Percentiles rank a stretch among this genome's conserved stretches.
Evolutionary conservation across 1,140 invertebrate species (phyloP).

Genomic region (Homalodisca vitripennis): DNA sequence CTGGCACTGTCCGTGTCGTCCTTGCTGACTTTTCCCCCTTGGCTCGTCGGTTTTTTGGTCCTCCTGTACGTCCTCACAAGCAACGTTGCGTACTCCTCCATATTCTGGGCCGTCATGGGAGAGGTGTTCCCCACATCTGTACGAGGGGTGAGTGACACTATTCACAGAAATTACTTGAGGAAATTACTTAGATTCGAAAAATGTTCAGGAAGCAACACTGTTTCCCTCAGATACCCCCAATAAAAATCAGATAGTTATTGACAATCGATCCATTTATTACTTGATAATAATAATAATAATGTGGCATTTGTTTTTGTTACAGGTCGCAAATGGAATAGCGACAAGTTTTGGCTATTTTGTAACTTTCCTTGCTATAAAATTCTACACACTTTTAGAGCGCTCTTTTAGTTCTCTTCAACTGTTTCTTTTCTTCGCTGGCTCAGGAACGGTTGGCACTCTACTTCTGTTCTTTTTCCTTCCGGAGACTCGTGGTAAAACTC

Average conservation of each 20-base stretch:
- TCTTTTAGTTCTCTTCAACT: constrained; percentile 52
- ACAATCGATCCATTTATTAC: background rate
- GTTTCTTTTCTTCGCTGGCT: constrained; percentile 68
- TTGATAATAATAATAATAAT: background rate
- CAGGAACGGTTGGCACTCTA: constrained; percentile 65
- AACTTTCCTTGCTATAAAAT: constrained; percentile 72
- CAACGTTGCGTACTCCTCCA: constrained; percentile 59
- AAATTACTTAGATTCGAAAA: background rate
- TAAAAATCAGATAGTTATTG: background rate
- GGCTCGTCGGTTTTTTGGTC: constrained; percentile 53
- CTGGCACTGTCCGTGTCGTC: constrained; percentile 51
- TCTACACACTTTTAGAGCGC: constrained; percentile 54
- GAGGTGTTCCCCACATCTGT: constrained; percentile 68
- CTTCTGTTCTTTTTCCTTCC: constrained; percentile 69
- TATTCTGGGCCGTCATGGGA: constrained; percentile 73
- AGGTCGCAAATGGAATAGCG: constrained; percentile 61
- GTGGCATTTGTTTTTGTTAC: background rate
- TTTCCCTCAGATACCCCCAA: background rate
- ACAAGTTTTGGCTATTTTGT: constrained; percentile 66
- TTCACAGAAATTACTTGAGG: background rate
- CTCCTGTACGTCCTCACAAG: constrained; percentile 59
- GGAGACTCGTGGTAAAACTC: constrained; percentile 76
- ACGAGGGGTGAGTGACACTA: constrained; percentile 51
- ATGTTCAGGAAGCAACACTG: background rate
- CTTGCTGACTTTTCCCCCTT: constrained; percentile 36